A percentile compares a stretch with the other conserved stretches of the same genome.
phyloP scores from a whole-genome alignment of 1,140 invertebrate genomes.

The Sinonovacula constricta region DNA sequence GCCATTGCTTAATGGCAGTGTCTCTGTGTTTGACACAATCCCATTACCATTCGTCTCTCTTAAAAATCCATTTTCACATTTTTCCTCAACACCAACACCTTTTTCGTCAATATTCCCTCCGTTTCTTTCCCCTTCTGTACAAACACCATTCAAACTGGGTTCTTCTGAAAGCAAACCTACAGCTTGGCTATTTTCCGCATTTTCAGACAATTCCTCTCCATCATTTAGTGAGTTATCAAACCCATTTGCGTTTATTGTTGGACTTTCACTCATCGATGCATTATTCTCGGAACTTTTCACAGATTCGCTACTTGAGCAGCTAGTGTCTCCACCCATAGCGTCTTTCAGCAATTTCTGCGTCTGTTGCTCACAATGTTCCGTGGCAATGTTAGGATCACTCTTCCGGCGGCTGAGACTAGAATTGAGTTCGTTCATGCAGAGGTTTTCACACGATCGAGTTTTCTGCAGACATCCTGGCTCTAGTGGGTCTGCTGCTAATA shows the following conservation, averaged over 20 bases:
- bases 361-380: conserved; percentile 58
- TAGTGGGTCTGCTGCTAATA: conserved; percentile 22
- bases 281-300: conserved; percentile 44
- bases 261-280: conserved; percentile 23
- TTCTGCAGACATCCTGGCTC: conserved; percentile 70
- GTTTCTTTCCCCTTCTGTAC: too few relatives aligned
- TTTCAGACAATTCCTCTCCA: too few relatives aligned
- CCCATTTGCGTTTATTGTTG: conserved; percentile 32
- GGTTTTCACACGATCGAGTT: conserved; percentile 85
- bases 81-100: too few relatives aligned
- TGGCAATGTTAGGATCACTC: conserved; percentile 87
- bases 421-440: conserved; percentile 82
- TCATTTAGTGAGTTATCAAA: conserved; percentile 20
- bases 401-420: conserved; percentile 84
- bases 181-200: too few relatives aligned
- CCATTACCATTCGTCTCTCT: too few relatives aligned
- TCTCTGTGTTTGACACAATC: too few relatives aligned
- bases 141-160: too few relatives aligned
- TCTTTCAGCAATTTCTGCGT: conserved; percentile 46
- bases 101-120: too few relatives aligned
- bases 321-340: conserved; percentile 33
- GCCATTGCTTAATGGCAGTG: neutral
- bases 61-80: too few relatives aligned
- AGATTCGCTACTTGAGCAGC: conserved; percentile 35
- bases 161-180: too few relatives aligned